Base-by-base conservation (phyloP, 2,797 vertebrate genomes). In the Jordanella pulchra region DNA sequence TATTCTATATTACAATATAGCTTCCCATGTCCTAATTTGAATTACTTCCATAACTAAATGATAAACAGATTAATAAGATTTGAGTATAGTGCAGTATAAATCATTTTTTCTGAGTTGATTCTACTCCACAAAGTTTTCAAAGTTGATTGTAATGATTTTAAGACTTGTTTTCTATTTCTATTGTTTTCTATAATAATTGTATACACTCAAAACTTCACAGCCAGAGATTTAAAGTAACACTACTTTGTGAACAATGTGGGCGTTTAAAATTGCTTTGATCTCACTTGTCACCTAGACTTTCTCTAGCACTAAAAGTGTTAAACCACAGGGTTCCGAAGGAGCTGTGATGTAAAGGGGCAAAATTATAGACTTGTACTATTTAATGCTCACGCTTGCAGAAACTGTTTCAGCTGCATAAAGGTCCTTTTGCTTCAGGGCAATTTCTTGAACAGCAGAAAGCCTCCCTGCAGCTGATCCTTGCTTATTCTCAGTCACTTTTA, bases 361-460 rank as follows among this genome's bases (percentile, higher is more conserved):
- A 32, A 13, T 30, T 39, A 7, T 30, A 11, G n/a, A 27, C 11
- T 3, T 53, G 51, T 12, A 53, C 23, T 27, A 54, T 54, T 54
- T 54, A n/a, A 54, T 64, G 30, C 71, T 80, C n/a, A 56, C 56
- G 58, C 27, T 39, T 13, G 48, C 69, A 48, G 53, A 65, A 68
- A 76, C 67, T 65, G 67, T 48, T 44, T 66, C 64, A 13, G 2
- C 64, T 65, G 50, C 48, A 66, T 9, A 54, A 15, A 39, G 28
- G 17, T 47, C 14, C 11, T 61, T 45, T 66, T 42, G 53, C 50
- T 51, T 25, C 27, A 69, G 58, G 44, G 60, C 55, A 74, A 69
- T 67, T n/a, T 71, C 30, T 47, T 66, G 53, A 54, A 54, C 53
- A 54, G 53, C 51, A 63, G 17, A 71, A 71, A 76, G 28, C n/a